Evolutionary conservation across 2,113 vertebrate genomes (phyloP).

Genomic region (Chloropsis cyanopogon): DNA sequence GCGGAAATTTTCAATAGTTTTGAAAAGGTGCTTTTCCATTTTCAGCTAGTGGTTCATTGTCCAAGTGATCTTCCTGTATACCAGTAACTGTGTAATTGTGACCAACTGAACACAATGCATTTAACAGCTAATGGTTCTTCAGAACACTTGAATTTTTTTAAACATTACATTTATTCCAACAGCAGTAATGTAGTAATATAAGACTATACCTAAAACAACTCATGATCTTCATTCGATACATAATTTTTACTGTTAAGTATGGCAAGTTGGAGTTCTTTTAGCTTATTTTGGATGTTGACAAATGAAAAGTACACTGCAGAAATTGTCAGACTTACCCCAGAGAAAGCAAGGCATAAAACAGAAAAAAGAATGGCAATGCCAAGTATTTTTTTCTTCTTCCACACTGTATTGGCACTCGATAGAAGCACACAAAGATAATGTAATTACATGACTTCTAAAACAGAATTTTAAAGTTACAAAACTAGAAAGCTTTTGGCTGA

Average conservation of each 20-base stretch:
- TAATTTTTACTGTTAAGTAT: background rate
- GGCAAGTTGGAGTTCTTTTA: background rate
- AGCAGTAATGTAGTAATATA: background rate
- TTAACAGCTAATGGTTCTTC: background rate
- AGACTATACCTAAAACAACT: background rate
- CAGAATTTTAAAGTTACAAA: conserved; percentile 14
- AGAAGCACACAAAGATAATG: conserved; percentile 29
- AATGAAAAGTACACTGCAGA: background rate
- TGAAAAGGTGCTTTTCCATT: conserved; percentile 26
- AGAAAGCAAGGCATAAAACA: conserved; percentile 8
- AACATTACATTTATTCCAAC: background rate
- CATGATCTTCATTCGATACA: background rate
- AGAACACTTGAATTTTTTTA: background rate
- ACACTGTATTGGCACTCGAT: background rate
- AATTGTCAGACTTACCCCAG: background rate
- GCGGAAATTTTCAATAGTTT: background rate
- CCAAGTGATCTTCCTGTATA: background rate
- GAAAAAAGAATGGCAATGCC: background rate
- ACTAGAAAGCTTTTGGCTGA: conserved; percentile 64
- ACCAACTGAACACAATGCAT: background rate
- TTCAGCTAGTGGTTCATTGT: background rate
- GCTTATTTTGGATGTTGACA: background rate
- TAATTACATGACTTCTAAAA: background rate
- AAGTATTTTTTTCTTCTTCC: conserved; percentile 11
- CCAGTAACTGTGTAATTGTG: background rate